Conservation (phyloP, 2,797 vertebrate genomes). For the Galago senegalensis region DNA sequence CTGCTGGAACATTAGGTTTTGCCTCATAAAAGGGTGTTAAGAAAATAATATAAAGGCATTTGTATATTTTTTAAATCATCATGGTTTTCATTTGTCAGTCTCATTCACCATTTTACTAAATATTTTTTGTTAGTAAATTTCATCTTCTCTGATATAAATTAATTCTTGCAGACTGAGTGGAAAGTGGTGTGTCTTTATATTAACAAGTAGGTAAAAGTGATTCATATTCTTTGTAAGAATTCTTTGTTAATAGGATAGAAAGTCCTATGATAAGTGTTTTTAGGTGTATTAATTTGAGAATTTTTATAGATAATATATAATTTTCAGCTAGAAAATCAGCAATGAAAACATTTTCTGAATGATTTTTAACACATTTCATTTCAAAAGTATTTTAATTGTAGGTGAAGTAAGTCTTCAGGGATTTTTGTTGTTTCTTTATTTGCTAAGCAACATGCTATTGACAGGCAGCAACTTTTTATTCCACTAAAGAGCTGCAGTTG, state of each 20-base stretch:
- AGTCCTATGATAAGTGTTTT: neutral
- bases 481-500: neutral
- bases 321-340: neutral
- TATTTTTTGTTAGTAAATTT: constrained; percentile 17
- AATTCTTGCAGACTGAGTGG: constrained; percentile 22
- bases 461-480: neutral
- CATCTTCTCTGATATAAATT: neutral
- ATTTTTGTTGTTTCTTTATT: neutral
- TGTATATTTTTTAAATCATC: neutral
- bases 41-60: neutral
- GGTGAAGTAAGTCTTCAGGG: neutral
- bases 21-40: neutral
- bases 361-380: neutral
- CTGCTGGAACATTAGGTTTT: constrained; percentile 40
- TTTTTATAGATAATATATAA: neutral
- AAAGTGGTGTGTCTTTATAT: neutral
- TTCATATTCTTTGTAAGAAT: neutral
- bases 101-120: neutral
- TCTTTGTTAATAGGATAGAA: neutral
- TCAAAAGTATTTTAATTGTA: neutral
- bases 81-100: constrained; percentile 7
- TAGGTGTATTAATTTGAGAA: neutral
- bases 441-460: neutral
- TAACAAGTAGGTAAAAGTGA: neutral
- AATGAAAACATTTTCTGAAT: neutral